Conservation (phyloP, 2,888 invertebrate genomes). For the Ennomos fuscantarius region DNA sequence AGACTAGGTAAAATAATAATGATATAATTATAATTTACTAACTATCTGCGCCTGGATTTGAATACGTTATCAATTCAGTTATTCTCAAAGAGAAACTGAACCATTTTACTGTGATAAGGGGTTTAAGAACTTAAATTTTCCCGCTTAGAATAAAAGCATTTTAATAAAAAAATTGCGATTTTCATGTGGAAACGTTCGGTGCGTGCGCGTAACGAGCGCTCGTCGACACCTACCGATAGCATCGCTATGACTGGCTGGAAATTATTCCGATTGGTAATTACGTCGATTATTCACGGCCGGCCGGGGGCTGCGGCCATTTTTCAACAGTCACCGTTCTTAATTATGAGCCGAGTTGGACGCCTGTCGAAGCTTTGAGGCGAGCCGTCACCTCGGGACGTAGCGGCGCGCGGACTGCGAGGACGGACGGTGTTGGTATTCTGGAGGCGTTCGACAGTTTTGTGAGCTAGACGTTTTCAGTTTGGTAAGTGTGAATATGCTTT, state of each 20-base stretch:
- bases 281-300: constrained; percentile 85
- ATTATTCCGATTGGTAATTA: constrained; percentile 85
- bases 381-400: constrained; percentile 76
- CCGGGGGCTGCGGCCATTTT: constrained; percentile 85
- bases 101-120: too few relatives aligned
- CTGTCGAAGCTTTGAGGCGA: constrained; percentile 84
- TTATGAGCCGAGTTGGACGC: constrained; percentile 83
- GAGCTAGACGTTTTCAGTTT: not conserved
- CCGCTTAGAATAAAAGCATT: constrained; percentile 12
- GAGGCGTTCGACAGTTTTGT: constrained; percentile 38
- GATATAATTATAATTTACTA: too few relatives aligned
- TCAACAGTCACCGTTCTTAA: constrained; percentile 86
- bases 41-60: too few relatives aligned
- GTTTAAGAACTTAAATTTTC: not conserved
- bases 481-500: not conserved
- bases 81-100: too few relatives aligned
- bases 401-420: constrained; percentile 56
- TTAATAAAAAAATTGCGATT: constrained; percentile 69
- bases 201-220: constrained; percentile 83
- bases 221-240: constrained; percentile 84
- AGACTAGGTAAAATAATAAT: too few relatives aligned
- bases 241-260: constrained; percentile 86
- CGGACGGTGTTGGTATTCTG: constrained; percentile 34
- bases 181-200: constrained; percentile 58
- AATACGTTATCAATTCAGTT: too few relatives aligned